Conservation (phyloP, 2,797 vertebrate species). For the Clarias pachynema region DNA sequence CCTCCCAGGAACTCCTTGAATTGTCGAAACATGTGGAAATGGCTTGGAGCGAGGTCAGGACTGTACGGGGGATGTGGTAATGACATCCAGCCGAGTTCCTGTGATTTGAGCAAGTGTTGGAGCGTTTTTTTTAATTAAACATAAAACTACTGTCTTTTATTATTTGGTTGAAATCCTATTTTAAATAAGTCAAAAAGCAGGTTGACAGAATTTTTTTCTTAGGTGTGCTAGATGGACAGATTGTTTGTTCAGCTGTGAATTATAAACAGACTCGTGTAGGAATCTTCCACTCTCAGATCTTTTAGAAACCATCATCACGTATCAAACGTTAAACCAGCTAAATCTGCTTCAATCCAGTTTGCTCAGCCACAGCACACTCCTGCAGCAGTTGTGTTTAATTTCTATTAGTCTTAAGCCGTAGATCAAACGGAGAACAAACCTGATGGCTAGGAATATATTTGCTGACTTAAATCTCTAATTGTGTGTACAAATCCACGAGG, state of each 20-base stretch:
- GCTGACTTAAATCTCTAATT: not conserved
- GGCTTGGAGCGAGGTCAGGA: too few relatives aligned
- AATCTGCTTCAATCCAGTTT: not conserved
- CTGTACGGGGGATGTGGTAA: too few relatives aligned
- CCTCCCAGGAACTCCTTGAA: too few relatives aligned
- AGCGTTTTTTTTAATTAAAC: too few relatives aligned
- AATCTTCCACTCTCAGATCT: constrained; percentile 49
- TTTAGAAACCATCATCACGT: constrained; percentile 39
- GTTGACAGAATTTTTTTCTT: not conserved
- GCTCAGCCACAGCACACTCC: not conserved
- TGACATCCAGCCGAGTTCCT: too few relatives aligned
- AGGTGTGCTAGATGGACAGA: constrained; percentile 24
- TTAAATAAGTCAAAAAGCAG: not conserved
- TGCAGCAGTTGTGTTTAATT: not conserved
- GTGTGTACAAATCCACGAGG: not conserved
- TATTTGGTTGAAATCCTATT: not conserved
- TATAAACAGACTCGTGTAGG: constrained; percentile 51
- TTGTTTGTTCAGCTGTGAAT: constrained; percentile 50
- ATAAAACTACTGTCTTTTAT: not conserved
- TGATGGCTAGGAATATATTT: not conserved
- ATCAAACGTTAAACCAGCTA: not conserved
- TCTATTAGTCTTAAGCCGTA: not conserved
- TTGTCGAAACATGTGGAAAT: too few relatives aligned
- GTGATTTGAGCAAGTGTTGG: too few relatives aligned
- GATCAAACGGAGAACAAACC: not conserved